These are phyloP conservation scores for Helicolenus hilgendorfi DNA, from an alignment of 2,797 vertebrate genomes.

Conservation along the genomic window DNA sequence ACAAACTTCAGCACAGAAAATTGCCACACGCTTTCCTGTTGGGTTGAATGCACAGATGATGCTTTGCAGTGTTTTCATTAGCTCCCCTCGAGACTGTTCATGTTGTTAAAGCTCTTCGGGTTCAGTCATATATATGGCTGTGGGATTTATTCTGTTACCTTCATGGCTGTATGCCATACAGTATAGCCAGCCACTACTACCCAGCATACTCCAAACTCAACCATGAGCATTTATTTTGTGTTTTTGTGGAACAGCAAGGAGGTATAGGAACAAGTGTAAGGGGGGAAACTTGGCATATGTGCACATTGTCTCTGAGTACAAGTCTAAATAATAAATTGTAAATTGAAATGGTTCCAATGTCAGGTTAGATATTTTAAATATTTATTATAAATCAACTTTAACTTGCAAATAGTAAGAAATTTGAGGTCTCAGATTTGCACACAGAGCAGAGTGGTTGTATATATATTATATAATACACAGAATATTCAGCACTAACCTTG, in stretches of 20 bases:
- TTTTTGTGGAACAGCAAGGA: not conserved
- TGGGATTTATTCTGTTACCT: not conserved
- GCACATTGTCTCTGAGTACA: not conserved
- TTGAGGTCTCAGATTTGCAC: not conserved
- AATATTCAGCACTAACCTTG: not conserved
- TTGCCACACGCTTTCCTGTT: not conserved
- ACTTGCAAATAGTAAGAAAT: not conserved
- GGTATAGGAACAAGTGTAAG: not conserved
- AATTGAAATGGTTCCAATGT: not conserved
- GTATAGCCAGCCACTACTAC: not conserved
- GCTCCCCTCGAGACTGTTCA: not conserved
- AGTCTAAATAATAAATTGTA: not conserved
- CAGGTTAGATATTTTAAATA: not conserved
- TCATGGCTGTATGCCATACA: not conserved
- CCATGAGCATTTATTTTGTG: not conserved
- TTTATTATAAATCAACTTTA: not conserved
- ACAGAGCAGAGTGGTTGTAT: not conserved
- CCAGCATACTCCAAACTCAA: not conserved
- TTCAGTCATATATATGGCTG: not conserved
- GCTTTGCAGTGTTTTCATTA: not conserved
- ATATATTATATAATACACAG: not conserved
- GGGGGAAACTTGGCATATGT: not conserved
- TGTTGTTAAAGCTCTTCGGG: not conserved
- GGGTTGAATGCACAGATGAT: not conserved
- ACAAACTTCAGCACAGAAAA: not conserved